phyloP scores from a whole-genome alignment of 2,888 invertebrate species.

The Endotricha flammealis region DNA sequence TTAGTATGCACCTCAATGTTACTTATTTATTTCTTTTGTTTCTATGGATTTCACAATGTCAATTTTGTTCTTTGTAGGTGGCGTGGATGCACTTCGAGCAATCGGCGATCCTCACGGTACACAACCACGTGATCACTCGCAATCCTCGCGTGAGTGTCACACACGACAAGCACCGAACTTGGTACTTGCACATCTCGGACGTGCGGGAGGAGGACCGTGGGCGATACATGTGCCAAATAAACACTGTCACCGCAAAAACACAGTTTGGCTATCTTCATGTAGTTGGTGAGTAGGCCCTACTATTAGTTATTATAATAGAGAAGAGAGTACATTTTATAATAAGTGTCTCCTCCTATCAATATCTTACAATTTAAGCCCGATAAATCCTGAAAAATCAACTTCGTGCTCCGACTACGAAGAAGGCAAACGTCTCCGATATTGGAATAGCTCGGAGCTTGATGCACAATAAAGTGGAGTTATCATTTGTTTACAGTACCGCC shows the following conservation, averaged over 20 bases:
- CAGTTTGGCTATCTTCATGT: conserved; percentile 95
- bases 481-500: conserved; percentile 87
- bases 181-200: conserved; percentile 95
- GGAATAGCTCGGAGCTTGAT: conserved; percentile 4
- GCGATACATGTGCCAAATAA: conserved; percentile 96
- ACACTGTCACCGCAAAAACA: conserved; percentile 94
- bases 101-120: conserved; percentile 94
- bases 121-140: conserved; percentile 95
- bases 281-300: conserved; percentile 82
- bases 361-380: neutral
- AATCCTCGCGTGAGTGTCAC: conserved; percentile 95
- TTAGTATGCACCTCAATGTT: too few relatives aligned
- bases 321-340: too few relatives aligned
- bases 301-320: neutral
- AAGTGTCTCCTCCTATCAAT: too few relatives aligned
- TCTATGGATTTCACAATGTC: neutral
- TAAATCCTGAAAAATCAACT: neutral
- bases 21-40: too few relatives aligned
- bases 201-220: conserved; percentile 95
- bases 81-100: conserved; percentile 98
- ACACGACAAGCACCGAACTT: conserved; percentile 94
- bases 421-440: conserved; percentile 6
- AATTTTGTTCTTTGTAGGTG: conserved; percentile 77
- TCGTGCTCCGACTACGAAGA: conserved; percentile 5
- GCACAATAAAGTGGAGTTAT: conserved; percentile 30